Evolutionary conservation across 2,113 vertebrate genomes (phyloP), one percentile per base, ranked within the genome.

Genomic region (Xiphias gladius): DNA sequence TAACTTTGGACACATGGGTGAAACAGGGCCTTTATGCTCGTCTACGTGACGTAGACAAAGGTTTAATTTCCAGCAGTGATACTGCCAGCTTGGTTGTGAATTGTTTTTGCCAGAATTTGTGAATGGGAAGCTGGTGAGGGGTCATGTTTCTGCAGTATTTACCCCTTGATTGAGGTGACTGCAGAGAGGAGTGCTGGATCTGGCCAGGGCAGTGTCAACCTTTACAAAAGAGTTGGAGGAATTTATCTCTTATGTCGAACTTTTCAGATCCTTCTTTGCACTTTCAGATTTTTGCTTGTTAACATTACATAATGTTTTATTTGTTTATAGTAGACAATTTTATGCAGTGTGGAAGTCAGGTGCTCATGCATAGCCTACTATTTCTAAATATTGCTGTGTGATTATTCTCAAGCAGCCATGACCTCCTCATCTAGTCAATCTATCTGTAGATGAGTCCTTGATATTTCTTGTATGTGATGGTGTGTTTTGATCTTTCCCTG

Each of bases 401-500:
- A 80, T 80, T 55, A 28, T 67, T 73, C 67, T 74, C 10, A 61
- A 85, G 41, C 26, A 43, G 48, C 70, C 14, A n/a, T 46, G 70
- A 84, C 82, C 75, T 85, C 54, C 17, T 66, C 41, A 52, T 67
- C 12, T 19, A 43, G 8, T 62, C 17, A 4, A 58, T 13, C 7
- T 41, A 65, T 86, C 59, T 41, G 52, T 32, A 61, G 46, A 85
- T 13, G 55, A 79, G 19, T 82, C 72, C 77, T 89, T 90, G 83
- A 84, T 88, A 77, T 82, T 68, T 76, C 43, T 71, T 58, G 68
- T 43, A 19, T 66, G 35, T 71, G 74, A 78, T 48, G 66, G 62
- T 75, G 71, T 30, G 50, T 70, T 91, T 87, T 93, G 87, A 88
- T 93, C 78, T 22, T 68, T 66, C 17, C 14, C 64, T 62, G 71